These are phyloP conservation scores for Bombus pyrosoma DNA, from an alignment of 1,140 invertebrate genomes.

Conservation along the genomic window DNA sequence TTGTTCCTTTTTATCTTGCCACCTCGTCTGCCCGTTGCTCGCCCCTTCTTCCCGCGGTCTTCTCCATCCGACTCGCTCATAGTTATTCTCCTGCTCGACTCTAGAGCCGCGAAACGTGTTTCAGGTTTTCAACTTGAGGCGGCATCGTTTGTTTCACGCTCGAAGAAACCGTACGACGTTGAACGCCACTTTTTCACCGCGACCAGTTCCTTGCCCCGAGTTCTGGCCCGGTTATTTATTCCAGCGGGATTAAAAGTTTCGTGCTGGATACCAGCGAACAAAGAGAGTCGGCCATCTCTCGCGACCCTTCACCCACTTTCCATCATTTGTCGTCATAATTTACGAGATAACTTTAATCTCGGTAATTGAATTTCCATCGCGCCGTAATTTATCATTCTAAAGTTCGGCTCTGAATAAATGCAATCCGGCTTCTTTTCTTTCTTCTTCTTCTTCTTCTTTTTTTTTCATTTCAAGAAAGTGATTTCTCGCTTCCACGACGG, in stretches of 20 bases:
- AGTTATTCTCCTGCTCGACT: not conserved
- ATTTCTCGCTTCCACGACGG: not conserved
- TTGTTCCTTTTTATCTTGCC: conserved; percentile 12
- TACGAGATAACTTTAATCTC: conserved; percentile 1
- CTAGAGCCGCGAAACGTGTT: conserved; percentile 36
- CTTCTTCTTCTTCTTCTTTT: too few species aligned
- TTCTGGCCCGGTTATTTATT: conserved; percentile 17
- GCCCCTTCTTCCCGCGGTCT: not conserved
- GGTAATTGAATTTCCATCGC: conserved; percentile 14
- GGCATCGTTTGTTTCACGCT: conserved; percentile 40
- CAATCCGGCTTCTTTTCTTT: not conserved
- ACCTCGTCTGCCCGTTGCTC: not conserved
- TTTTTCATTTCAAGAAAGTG: not conserved
- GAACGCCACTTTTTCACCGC: conserved; percentile 2
- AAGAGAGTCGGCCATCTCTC: not conserved
- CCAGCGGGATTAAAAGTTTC: conserved; percentile 31
- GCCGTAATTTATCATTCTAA: not conserved
- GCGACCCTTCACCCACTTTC: not conserved
- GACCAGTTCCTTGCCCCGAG: not conserved
- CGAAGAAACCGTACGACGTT: conserved; percentile 1
- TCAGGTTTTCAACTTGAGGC: conserved; percentile 39
- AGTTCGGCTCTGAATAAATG: not conserved
- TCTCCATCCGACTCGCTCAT: not conserved
- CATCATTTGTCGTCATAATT: not conserved
- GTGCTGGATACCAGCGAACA: not conserved